Percentiles rank a stretch among this genome's conserved stretches.
Conservation (phyloP, 2,113 vertebrate genomes). For the Abramis brama region DNA sequence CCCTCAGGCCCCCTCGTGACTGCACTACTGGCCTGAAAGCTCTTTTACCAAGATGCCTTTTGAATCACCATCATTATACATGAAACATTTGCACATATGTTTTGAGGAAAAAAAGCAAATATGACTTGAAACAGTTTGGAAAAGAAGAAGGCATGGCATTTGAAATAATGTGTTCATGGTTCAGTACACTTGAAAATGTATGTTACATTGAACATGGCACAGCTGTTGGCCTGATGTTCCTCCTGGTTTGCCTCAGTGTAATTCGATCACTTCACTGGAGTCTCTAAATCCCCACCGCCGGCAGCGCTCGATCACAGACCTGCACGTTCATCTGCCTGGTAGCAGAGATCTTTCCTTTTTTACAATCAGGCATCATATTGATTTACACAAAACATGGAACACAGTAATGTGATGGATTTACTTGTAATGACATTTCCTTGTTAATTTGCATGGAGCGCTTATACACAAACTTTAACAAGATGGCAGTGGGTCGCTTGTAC, state of each 20-base stretch:
- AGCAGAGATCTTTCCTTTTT: not conserved
- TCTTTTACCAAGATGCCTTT: too few relatives aligned
- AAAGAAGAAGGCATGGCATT: not conserved
- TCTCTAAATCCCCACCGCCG: constrained; percentile 1
- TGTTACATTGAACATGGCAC: constrained; percentile 43
- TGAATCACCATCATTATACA: not conserved
- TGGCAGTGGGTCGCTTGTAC: not conserved
- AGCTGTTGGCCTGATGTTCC: constrained; percentile 69
- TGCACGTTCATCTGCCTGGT: not conserved
- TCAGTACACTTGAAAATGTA: not conserved
- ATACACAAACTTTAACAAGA: constrained; percentile 16
- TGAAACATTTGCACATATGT: not conserved
- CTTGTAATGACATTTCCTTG: not conserved
- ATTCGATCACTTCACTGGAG: not conserved
- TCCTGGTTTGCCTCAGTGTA: constrained; percentile 58
- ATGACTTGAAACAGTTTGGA: not conserved
- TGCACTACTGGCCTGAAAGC: too few relatives aligned
- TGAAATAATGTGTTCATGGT: not conserved
- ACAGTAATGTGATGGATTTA: not conserved
- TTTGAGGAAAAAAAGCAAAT: not conserved
- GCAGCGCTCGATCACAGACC: not conserved
- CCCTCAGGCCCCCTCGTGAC: too few relatives aligned
- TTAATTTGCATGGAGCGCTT: constrained; percentile 4
- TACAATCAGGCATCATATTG: not conserved
- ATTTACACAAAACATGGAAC: not conserved